phyloP scores from a whole-genome alignment of 2,113 vertebrate species.

The Cichladusa arquata region DNA sequence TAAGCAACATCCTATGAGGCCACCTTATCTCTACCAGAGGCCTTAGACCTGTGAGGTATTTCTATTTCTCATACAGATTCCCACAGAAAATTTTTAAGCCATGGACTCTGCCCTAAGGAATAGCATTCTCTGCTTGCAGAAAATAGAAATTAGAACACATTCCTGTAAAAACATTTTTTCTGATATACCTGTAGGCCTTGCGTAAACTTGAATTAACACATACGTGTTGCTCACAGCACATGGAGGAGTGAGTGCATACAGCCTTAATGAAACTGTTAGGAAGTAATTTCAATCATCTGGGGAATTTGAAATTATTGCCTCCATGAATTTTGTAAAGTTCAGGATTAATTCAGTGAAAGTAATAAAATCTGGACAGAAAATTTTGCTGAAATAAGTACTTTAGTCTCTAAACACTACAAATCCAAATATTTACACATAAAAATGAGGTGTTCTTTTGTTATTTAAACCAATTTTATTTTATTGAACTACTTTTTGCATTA shows the following conservation, averaged over 20 bases:
- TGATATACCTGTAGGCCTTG: not conserved
- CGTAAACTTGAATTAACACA: not conserved
- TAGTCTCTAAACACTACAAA: not conserved
- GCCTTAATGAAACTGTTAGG: not conserved
- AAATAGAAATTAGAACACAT: not conserved
- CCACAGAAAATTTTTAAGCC: not conserved
- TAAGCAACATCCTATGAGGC: not conserved
- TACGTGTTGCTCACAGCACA: not conserved
- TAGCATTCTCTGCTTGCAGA: not conserved
- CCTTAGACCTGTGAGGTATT: not conserved
- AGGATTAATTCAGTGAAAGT: not conserved
- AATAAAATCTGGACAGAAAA: not conserved
- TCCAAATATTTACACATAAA: not conserved
- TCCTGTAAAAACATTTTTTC: not conserved
- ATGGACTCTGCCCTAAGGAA: not conserved
- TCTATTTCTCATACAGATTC: not conserved
- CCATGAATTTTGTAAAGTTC: not conserved
- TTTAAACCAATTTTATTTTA: not conserved
- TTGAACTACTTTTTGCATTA: not conserved
- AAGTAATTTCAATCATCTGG: not conserved
- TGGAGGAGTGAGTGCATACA: too few relatives aligned
- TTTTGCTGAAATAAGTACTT: not conserved
- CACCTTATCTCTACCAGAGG: not conserved
- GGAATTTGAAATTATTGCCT: not conserved
- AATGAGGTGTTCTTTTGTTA: not conserved